These are phyloP conservation scores for Achatina immaculata DNA, from an alignment of 1,140 invertebrate genomes.

Conservation along the genomic window DNA sequence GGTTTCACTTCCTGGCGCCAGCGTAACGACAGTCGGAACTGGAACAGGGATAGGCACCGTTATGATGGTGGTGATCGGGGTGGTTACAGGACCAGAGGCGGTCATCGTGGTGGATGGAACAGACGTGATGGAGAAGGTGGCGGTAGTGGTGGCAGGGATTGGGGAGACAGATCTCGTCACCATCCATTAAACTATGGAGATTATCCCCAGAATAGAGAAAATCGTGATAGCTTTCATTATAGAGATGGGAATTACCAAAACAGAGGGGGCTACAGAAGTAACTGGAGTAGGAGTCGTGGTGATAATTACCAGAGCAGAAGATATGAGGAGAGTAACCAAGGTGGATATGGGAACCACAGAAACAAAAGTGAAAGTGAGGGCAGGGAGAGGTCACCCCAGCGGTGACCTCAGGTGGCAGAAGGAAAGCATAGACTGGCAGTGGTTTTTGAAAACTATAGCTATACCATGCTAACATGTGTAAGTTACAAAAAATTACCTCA, in stretches of 20 bases:
- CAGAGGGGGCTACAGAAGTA: background rate
- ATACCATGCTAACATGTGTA: too few species aligned
- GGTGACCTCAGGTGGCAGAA: background rate
- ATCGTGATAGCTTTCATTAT: too few species aligned
- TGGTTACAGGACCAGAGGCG: background rate
- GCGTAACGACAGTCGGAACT: conserved; percentile 12
- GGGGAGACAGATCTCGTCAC: background rate
- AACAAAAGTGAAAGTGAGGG: background rate
- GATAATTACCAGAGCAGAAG: background rate
- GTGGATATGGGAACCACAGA: background rate
- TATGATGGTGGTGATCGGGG: conserved; percentile 4
- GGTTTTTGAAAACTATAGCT: too few species aligned
- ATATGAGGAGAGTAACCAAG: background rate
- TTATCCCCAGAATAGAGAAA: conserved; percentile 1
- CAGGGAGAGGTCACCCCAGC: conserved; percentile 11
- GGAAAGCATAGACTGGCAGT: too few species aligned
- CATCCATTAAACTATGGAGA: background rate
- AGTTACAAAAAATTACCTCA: too few species aligned
- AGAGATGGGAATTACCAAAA: background rate
- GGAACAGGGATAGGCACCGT: background rate
- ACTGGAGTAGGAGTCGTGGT: background rate
- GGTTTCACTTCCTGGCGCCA: conserved; percentile 1
- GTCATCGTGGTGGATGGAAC: background rate
- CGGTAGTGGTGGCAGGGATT: background rate
- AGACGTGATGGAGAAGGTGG: background rate